Base-by-base conservation (phyloP, 2,797 vertebrate genomes). In the Parauchenoglanis punctatus region DNA sequence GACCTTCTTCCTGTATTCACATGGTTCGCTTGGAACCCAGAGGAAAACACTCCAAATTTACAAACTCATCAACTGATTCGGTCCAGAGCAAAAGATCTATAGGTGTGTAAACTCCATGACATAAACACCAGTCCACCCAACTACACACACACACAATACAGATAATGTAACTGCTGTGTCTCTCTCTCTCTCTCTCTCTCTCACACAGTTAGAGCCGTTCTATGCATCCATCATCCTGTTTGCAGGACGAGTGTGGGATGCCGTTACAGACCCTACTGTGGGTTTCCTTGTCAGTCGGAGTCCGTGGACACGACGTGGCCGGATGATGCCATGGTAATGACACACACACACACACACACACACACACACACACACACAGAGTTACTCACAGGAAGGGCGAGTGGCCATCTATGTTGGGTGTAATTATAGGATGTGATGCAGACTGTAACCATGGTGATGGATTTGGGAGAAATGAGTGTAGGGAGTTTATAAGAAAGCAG, bases 201-300 rank as follows among this genome's bases (percentile, higher is more conserved):
- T 61, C 8, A 11, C 46, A 1, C 85, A 99, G 98, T 92, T 99
- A 93, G 95, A 96, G 49, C 95, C 98, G 5, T 97, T 96, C 89
- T 93, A 95, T 52, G 98, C 97, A 72, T 99, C 98, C 68, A 96
- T 99, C 92, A 99, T 99, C 89, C 95, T 99, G 18, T 99, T 99
- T 20, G 94, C 95, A 91, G 98, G 98, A 52, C 94, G 97, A 76
- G 97, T 96, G 12, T 99, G 98, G 98, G 98, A 99, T 5, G 98
- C 97, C 0, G 10, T 99, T 93, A 99, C 98, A 0, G 98, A 99
- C 89, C 98, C 98, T 2, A 94, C 97, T 15, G 97, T 99, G 89
- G 98, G 98, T 13, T 99, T 98, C 92, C 96, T 97, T 91, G 97
- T 99, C 90, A 99, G 97, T 94, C 97, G 96, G 91, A 97, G 96